These are phyloP conservation scores for Oxycera nigricornis DNA, from an alignment of 2,888 invertebrate species.

Conservation along the genomic window DNA sequence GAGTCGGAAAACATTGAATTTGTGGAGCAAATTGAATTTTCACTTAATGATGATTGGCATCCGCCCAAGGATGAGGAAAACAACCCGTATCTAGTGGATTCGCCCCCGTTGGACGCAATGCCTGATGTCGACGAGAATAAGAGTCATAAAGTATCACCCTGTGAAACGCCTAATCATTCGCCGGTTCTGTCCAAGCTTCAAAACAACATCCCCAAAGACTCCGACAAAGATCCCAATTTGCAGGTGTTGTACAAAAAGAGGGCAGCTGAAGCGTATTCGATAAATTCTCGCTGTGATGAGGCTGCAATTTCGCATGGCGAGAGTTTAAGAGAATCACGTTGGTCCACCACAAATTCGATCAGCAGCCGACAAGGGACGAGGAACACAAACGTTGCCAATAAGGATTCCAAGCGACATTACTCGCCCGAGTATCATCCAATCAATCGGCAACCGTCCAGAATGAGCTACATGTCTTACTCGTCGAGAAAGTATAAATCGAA, in stretches of 20 bases:
- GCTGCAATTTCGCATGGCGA: slow-evolving; percentile 3
- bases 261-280: slow-evolving; percentile 13
- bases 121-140: neutral
- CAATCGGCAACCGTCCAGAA: slow-evolving; percentile 13
- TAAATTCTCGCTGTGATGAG: slow-evolving; percentile 19
- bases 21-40: slow-evolving; percentile 28
- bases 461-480: slow-evolving; percentile 26
- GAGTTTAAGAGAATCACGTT: slow-evolving; percentile 4
- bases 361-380: neutral
- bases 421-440: neutral
- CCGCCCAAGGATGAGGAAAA: slow-evolving; percentile 28
- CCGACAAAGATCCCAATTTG: neutral
- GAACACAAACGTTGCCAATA: neutral
- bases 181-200: neutral
- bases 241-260: slow-evolving; percentile 22
- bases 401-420: neutral
- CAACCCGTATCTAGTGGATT: neutral
- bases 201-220: neutral
- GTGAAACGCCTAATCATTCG: neutral
- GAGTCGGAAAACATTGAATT: slow-evolving; percentile 9
- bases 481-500: slow-evolving; percentile 7
- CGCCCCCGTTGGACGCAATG: neutral
- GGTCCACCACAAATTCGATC: slow-evolving; percentile 14
- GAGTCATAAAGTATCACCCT: neutral
- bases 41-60: slow-evolving; percentile 21